A percentile compares a stretch with the other conserved stretches of the same genome.
These are phyloP conservation scores for Synanthedon andrenaeformis DNA, from an alignment of 2,888 invertebrate genomes.

Conservation along the genomic window DNA sequence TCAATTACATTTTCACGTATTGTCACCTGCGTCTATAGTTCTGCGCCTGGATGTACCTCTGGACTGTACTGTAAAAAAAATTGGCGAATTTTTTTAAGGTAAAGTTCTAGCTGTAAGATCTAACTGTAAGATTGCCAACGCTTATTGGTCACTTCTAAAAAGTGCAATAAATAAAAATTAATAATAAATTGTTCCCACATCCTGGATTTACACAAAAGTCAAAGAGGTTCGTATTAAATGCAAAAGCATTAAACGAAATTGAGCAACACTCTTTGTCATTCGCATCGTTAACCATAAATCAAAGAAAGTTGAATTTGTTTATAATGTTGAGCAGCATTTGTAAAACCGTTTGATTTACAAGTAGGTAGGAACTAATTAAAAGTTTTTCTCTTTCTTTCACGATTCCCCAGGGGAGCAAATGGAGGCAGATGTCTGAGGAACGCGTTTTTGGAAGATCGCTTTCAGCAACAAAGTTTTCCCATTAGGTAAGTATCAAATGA, in stretches of 20 bases:
- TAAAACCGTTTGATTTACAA: constrained; percentile 9
- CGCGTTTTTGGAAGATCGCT: constrained; percentile 14
- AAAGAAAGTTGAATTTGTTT: constrained; percentile 3
- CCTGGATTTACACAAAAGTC: no score
- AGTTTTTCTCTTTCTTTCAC: constrained; percentile 14
- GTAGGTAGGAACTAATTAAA: constrained; percentile 19
- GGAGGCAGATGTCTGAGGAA: constrained; percentile 14
- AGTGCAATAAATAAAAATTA: no score
- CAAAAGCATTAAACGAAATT: neutral
- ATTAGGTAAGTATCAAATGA: constrained; percentile 12
- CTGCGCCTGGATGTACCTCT: no score
- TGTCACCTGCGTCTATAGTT: no score
- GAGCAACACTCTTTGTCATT: neutral
- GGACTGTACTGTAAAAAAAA: no score
- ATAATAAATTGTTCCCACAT: no score
- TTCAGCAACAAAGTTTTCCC: constrained; percentile 13
- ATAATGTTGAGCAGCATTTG: neutral
- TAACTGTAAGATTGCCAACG: no score
- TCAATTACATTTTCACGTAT: no score
- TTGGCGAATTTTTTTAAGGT: no score
- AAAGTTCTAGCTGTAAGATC: no score
- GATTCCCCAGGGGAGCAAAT: neutral
- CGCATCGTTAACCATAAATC: constrained; percentile 4
- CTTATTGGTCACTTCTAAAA: no score
- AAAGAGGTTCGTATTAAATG: no score